A percentile compares a stretch with the other conserved stretches of the same genome.
Evolutionary conservation across 2,113 vertebrate species (phyloP).

Genomic region (Seriola dumerili): DNA sequence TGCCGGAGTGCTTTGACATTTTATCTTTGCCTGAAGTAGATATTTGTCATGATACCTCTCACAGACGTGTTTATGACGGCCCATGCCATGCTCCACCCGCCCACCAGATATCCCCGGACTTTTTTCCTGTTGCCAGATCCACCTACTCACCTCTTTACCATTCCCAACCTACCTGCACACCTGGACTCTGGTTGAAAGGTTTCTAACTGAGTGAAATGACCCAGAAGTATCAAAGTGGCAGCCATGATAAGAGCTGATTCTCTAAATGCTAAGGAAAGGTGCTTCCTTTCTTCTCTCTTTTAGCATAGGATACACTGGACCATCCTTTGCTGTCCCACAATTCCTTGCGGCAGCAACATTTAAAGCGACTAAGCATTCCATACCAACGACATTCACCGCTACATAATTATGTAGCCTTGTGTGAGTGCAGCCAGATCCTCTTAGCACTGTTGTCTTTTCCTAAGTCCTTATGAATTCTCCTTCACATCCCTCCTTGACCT

Average conservation of each 20-base stretch:
- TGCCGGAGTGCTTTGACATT: conserved; percentile 18
- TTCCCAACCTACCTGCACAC: not conserved
- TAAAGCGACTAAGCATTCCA: too few species aligned
- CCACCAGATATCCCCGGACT: not conserved
- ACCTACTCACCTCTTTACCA: not conserved
- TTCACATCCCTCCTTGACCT: too few species aligned
- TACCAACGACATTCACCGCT: too few species aligned
- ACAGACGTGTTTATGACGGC: not conserved
- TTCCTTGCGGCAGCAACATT: too few species aligned
- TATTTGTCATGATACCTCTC: not conserved
- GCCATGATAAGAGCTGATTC: not conserved
- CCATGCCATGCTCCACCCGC: not conserved
- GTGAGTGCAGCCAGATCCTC: too few species aligned
- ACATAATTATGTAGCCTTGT: too few species aligned
- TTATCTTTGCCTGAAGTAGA: conserved; percentile 2
- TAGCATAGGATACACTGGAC: not conserved
- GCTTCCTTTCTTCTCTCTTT: not conserved
- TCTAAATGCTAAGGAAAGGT: not conserved
- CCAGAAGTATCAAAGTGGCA: too few species aligned
- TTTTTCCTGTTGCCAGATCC: not conserved
- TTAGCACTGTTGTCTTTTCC: too few species aligned
- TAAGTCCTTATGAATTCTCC: too few species aligned
- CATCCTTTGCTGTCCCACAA: not conserved
- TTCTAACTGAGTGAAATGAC: too few species aligned
- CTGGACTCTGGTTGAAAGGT: too few species aligned